Conservation (phyloP, 2,113 vertebrate genomes). For the Strix uralensis region DNA sequence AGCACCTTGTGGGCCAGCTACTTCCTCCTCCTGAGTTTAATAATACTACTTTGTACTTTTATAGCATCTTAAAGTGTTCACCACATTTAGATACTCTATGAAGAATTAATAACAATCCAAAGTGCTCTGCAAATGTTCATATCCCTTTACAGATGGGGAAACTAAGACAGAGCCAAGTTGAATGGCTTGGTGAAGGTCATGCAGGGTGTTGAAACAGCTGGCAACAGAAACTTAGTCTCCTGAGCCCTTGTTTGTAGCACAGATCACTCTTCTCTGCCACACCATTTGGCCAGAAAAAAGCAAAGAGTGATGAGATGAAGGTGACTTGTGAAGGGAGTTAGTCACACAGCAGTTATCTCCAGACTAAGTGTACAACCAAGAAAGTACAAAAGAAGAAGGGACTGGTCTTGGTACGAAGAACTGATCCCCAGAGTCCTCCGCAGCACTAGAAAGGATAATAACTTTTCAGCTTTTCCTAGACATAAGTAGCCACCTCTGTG, state of each 20-base stretch:
- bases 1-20: not conserved
- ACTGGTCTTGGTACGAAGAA: not conserved
- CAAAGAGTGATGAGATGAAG: not conserved
- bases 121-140: conserved; percentile 44
- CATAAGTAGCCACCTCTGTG: not conserved
- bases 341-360: not conserved
- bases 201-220: not conserved
- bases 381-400: not conserved
- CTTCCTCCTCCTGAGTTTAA: conserved; percentile 44
- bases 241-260: not conserved
- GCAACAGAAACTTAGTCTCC: not conserved
- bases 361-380: not conserved
- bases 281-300: not conserved
- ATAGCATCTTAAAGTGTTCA: conserved; percentile 41
- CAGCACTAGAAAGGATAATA: not conserved
- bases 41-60: conserved; percentile 45
- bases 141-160: conserved; percentile 32
- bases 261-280: not conserved
- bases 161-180: conserved; percentile 45
- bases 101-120: conserved; percentile 38
- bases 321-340: not conserved
- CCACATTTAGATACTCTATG: conserved; percentile 19
- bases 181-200: conserved; percentile 44
- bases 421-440: not conserved
- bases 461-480: not conserved